Base-by-base conservation (phyloP, 35 echinoderm and acorn worm genomes). In the Diadema setosum region DNA sequence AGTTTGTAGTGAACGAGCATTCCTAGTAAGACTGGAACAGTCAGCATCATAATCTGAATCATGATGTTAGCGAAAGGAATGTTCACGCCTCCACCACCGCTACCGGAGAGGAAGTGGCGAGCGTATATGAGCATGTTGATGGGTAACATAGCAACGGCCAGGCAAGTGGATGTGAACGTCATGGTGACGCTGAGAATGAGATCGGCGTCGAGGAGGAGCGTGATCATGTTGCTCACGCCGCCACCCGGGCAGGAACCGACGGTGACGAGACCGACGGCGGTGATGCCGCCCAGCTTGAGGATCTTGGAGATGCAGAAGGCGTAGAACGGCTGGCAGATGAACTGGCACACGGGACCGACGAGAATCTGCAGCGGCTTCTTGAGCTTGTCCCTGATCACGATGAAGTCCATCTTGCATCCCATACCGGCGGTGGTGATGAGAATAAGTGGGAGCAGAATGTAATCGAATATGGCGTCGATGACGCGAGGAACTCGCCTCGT, bases 171-270 rank as follows among this genome's bases (percentile, higher is more conserved):
- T 20, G 69, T 36, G 81, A 94, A 94, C 14, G 96, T 98, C 96
- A 98, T 98, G 33, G 88, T 91, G 36, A 98, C 89, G 65, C 96
- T 98, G 42, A 88, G 89, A 34, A 94, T 94, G 30, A 98, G 92
- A 64, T 98, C 96, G 7, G 96, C 96, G 63, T 90, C 92, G 3
- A 94, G 50, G 1, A 98, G 70, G 30, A 94, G 89, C 0, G 92
- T 92, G n/a, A 98, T 91, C 92, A 98, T 98, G 75, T 92, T 98
- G 46, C 96, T 98, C 46, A 98, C 89, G 4, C 96, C 92, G 27
- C 92, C 96, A 32, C 96, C 96, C 0, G 96, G 96, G 60, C 95
- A 98, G 18, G 92, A 94, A 9, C 85, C 94, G 0, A 98, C 96
- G 11, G 91, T 94, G n/a, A 98, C 81, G 32, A 98, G 88, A 18